Conservation (phyloP, 23 tunicate genomes). For the Halocynthia roretzi region DNA sequence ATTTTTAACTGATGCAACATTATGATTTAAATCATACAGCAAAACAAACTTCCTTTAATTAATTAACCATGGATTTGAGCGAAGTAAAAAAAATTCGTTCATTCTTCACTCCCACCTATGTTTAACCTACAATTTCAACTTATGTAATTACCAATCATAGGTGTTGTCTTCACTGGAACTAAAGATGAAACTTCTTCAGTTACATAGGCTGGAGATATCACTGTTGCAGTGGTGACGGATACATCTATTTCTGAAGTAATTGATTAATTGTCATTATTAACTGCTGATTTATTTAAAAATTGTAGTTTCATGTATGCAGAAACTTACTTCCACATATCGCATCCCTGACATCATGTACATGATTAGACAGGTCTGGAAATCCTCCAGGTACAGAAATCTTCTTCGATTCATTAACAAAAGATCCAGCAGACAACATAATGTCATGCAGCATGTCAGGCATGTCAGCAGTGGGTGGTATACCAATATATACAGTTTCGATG, state of each 20-base stretch:
- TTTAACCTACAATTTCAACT: too few species aligned
- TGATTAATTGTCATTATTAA: neutral
- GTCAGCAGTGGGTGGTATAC: constrained; percentile 15
- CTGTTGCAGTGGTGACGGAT: constrained; percentile 6
- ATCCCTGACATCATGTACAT: neutral
- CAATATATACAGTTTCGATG: constrained; percentile 13
- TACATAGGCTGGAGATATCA: neutral
- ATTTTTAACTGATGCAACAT: too few species aligned
- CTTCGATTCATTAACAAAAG: neutral
- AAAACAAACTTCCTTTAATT: too few species aligned
- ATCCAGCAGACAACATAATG: constrained; percentile 10
- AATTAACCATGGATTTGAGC: too few species aligned
- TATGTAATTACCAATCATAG: too few species aligned
- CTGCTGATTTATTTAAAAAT: neutral
- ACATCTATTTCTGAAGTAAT: neutral
- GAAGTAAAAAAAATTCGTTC: too few species aligned
- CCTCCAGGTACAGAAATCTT: constrained; percentile 1
- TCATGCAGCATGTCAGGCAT: neutral
- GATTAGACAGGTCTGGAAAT: constrained; percentile 6
- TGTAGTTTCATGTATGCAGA: too few species aligned
- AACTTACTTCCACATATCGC: constrained; percentile 20
- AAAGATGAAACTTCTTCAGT: neutral
- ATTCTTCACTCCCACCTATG: too few species aligned
- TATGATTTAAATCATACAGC: too few species aligned
- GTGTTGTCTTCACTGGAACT: too few species aligned